Evolutionary conservation across 2,797 vertebrate genomes (phyloP), one percentile per base, ranked within the genome.

Genomic region (Helarctos malayanus): DNA sequence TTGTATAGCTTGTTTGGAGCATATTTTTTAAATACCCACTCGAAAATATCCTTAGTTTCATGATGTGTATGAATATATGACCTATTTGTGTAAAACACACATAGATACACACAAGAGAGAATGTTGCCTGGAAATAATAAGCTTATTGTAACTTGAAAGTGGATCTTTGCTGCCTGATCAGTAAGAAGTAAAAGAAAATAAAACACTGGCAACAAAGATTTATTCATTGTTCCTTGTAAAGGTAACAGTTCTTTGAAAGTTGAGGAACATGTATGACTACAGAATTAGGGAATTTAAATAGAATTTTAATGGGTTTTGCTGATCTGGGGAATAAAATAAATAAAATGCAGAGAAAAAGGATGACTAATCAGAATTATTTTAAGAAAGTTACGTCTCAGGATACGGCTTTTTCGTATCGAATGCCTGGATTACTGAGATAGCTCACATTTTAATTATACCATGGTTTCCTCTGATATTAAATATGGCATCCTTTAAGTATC

Each of bases 1-100:
- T 56, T 75, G 57, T 47, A 57, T 41, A 45, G 41, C 65, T 84
- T 61, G 15, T 84, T 95, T 93, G 59, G 49, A 89, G 73, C 94
- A 27, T 4, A 7, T 54, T 80, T 94, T 90, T 73, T 61, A 19
- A 81, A 91, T 71, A 35, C 13, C 23, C 32, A 80, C 18, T 93
- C 2, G 18, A 15, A 91, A 91, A 89, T 94, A 94, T 27, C 2
- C 1, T 7, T 80, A 13, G 25, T 76, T 94, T 85, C 27, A 35
- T 91, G 38, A 68, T 84, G 5, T 59, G 2, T 71, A 32, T 88
- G 71, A 71, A 45, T 95, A 27, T 75, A 11, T 75, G 7, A 21
- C 16, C 29, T 25, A 14, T 69, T 10, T 59, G 16, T 81, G 9
- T 81, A 56, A 59, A 29, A 35, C 5, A 79, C 49, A 82, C 23